Conservation (phyloP, 2,888 invertebrate species). For the Psococerastis gibbosa region DNA sequence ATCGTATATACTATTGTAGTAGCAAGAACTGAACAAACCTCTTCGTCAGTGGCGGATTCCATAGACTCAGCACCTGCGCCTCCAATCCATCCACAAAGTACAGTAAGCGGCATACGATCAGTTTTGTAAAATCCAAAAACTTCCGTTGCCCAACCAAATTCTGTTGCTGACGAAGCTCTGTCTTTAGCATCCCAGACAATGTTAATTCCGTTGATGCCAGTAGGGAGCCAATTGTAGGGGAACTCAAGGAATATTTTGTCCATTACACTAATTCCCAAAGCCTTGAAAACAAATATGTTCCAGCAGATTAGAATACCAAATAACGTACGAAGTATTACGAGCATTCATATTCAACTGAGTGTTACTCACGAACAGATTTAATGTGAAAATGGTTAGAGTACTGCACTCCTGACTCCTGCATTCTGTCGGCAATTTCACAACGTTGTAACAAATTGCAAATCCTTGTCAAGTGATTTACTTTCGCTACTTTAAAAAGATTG, state of each 20-base stretch:
- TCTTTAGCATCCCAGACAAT: constrained; percentile 35
- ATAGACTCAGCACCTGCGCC: constrained; percentile 39
- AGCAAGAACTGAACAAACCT: no score
- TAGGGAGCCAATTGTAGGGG: constrained; percentile 41
- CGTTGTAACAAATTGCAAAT: no score
- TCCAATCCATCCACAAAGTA: constrained; percentile 51
- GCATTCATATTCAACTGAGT: no score
- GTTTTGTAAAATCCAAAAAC: constrained; percentile 36
- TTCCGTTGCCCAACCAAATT: constrained; percentile 37
- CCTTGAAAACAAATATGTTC: constrained; percentile 23
- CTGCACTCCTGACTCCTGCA: no score
- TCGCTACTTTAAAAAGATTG: no score
- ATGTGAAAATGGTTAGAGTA: no score
- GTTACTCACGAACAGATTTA: no score
- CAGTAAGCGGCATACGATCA: constrained; percentile 31
- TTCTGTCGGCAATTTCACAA: no score
- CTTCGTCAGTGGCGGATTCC: constrained; percentile 36
- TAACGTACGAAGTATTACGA: no score
- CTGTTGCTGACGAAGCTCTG: constrained; percentile 26
- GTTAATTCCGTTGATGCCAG: constrained; percentile 31
- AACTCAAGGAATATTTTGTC: constrained; percentile 48
- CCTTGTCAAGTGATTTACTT: no score
- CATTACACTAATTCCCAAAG: constrained; percentile 41
- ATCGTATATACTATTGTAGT: no score
- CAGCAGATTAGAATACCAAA: no score